Evolutionary conservation across 1,140 invertebrate species (phyloP), one percentile per base, ranked within the genome.

Genomic region (Nasonia giraulti): DNA sequence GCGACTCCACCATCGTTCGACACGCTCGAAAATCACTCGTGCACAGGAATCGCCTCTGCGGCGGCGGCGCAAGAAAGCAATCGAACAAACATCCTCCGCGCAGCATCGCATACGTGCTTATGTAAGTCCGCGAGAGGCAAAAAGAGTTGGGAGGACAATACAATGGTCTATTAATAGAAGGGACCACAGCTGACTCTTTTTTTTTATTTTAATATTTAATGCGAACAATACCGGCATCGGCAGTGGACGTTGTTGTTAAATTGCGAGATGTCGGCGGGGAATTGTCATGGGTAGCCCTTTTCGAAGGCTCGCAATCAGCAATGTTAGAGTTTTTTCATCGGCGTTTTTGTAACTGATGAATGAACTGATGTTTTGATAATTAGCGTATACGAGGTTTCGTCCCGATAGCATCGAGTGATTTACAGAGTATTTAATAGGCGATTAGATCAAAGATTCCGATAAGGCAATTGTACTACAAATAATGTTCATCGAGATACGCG

Each of bases 111-210:
- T 47, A 55, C 40, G 8, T 50, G 40, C 40, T 77, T 83, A 83
- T 69, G 40, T 83, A 77, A 77, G 62, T 10, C 14, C 27, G 33
- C 23, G n/a, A 14, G 47, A 2, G 40, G 66, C 27, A 33, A 79
- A 84, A 79, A 37, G n/a, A 47, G 50, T 73, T 23, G 17, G 31
- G 31, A 40, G 78, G 78, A 84, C 23, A 84, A 68, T 80, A 80
- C 83, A 85, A 85, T 80, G 71, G 83, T 80, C 83, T 85, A 85
- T 85, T 85, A 85, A 85, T 85, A 85, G 78, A 85, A 80, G 83
- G 78, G 69, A 68, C 77, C 71, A 80, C 62, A 27, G 68, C n/a
- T 68, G 40, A n/a, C 37, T 55, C 0, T 44, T 80, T 37, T 68
- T n/a, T n/a, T 55, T 71, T 71, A n/a, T 44, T 33, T 83, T 77